Conservation (phyloP, 2,113 vertebrate species). For the Megaceryle torquata region DNA sequence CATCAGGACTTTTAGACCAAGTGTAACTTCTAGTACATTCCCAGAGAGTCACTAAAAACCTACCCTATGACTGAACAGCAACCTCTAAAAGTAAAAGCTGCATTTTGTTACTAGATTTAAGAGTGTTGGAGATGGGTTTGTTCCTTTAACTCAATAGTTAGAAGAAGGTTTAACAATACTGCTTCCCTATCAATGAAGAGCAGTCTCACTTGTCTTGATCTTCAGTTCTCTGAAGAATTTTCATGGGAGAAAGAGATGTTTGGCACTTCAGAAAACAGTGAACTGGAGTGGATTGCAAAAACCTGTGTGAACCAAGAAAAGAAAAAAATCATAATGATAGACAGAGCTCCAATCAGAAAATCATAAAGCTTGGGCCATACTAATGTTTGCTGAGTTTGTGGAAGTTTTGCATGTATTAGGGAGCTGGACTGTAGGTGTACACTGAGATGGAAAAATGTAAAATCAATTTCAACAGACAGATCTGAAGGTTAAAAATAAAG, state of each 20-base stretch:
- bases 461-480: not conserved
- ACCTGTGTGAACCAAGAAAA: not conserved
- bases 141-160: not conserved
- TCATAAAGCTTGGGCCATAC: no score
- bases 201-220: not conserved
- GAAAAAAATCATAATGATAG: no score
- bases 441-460: no score
- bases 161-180: not conserved
- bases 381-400: no score
- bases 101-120: not conserved
- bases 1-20: not conserved
- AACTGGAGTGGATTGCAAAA: not conserved
- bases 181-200: not conserved
- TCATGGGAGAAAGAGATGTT: not conserved
- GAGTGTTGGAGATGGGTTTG: not conserved
- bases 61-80: not conserved
- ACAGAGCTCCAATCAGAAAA: no score
- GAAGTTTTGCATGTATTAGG: no score
- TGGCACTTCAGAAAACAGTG: not conserved
- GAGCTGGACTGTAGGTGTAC: no score
- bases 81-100: not conserved
- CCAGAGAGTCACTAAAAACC: not conserved
- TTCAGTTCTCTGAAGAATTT: not conserved
- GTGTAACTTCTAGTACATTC: not conserved
- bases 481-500: not conserved